Percentiles rank a stretch among this genome's conserved stretches.
Evolutionary conservation across 1,140 invertebrate genomes (phyloP).

Genomic region (Forficula auricularia): DNA sequence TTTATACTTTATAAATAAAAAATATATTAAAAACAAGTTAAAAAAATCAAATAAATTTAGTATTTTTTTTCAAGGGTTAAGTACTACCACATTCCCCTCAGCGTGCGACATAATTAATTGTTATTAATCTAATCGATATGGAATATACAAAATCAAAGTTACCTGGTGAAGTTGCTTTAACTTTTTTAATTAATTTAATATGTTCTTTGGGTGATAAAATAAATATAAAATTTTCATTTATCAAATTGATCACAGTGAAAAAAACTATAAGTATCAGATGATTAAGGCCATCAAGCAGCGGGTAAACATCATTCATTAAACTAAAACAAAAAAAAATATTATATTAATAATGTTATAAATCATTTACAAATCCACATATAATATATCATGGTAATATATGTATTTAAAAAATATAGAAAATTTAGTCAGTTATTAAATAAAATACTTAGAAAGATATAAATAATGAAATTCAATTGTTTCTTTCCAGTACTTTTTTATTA

Average conservation of each 20-base stretch:
- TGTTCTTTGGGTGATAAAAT: conserved; percentile 14
- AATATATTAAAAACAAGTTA: no score
- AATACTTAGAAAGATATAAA: no score
- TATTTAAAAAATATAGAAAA: no score
- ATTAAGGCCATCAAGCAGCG: conserved; percentile 11
- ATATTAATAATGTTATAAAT: neutral
- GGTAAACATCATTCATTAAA: conserved; percentile 11
- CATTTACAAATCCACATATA: neutral
- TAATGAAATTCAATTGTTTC: no score
- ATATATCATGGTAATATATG: neutral
- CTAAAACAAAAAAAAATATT: conserved; percentile 7
- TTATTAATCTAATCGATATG: no score
- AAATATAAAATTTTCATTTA: conserved; percentile 10
- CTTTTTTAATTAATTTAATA: conserved; percentile 17
- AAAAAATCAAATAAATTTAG: no score
- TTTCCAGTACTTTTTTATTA: no score
- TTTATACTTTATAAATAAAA: no score
- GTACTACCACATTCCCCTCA: neutral
- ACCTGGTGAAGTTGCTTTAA: conserved; percentile 15
- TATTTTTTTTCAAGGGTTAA: neutral
- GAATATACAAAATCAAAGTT: neutral
- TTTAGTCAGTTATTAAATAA: no score
- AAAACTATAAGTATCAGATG: conserved; percentile 12
- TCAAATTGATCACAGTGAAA: conserved; percentile 11
- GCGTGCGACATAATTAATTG: no score